Evolutionary conservation across 2,888 invertebrate species (phyloP).

Genomic region (Branchellion lobata): DNA sequence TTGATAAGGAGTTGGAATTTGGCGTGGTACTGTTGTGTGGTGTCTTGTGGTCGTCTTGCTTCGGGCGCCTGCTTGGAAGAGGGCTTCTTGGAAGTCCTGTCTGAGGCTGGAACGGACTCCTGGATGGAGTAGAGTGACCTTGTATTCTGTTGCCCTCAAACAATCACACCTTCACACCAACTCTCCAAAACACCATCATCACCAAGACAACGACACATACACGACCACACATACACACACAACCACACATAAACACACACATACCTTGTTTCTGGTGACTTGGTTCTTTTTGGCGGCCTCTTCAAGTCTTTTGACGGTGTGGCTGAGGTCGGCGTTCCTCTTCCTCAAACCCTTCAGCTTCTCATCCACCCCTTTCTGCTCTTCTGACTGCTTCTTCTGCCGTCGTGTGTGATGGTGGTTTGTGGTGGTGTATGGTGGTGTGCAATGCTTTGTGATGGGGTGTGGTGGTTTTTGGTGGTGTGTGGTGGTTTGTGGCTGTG

Average conservation of each 20-base stretch:
- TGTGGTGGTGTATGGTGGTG: too few species aligned
- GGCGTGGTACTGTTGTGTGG: not conserved
- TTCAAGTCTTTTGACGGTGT: conserved; percentile 62
- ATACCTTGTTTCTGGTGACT: too few species aligned
- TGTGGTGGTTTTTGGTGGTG: too few species aligned
- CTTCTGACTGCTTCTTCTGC: conserved; percentile 57
- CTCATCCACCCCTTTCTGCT: conserved; percentile 60
- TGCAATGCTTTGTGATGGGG: too few species aligned
- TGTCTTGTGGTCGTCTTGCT: not conserved
- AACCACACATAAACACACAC: too few species aligned
- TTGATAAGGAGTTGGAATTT: conserved; percentile 30
- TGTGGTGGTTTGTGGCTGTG: too few species aligned
- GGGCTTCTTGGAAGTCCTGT: not conserved
- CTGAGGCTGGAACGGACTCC: not conserved
- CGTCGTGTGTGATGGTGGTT: not conserved
- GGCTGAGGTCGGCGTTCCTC: conserved; percentile 62
- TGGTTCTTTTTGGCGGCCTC: conserved; percentile 62
- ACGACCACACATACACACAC: too few species aligned
- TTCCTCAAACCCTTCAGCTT: conserved; percentile 62
- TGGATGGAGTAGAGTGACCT: not conserved
- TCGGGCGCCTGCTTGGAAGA: not conserved
- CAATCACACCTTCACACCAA: too few species aligned
- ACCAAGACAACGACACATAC: not conserved
- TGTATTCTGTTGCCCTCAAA: too few species aligned
- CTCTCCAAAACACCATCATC: not conserved